These are phyloP conservation scores for Lissonota sp. DNA, from an alignment of 2,888 invertebrate species.

Conservation along the genomic window DNA sequence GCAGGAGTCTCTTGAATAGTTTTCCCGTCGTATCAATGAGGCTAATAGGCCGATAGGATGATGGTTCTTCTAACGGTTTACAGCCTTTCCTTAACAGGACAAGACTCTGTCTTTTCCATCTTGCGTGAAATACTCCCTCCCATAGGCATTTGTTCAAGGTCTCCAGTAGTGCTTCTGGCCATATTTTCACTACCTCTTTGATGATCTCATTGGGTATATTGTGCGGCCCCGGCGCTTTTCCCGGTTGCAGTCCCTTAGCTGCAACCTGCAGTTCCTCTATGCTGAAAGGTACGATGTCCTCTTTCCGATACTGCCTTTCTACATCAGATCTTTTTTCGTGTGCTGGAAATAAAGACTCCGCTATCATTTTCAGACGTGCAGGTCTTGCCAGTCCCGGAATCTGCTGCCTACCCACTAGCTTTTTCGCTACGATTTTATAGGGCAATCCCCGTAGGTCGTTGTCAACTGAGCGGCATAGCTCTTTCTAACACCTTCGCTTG, in stretches of 20 bases:
- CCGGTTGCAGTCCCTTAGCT: neutral
- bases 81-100: constrained; percentile 22
- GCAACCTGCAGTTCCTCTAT: constrained; percentile 13
- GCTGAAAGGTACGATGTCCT: neutral
- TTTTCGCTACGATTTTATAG: constrained; percentile 14
- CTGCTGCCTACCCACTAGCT: constrained; percentile 19
- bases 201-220: constrained; percentile 1
- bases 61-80: constrained; percentile 28
- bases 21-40: constrained; percentile 13
- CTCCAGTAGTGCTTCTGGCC: constrained; percentile 29
- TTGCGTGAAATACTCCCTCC: constrained; percentile 14
- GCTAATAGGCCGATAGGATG: constrained; percentile 28
- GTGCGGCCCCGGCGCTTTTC: constrained; percentile 26
- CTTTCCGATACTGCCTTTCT: neutral
- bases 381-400: constrained; percentile 36
- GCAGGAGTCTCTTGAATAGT: constrained; percentile 30
- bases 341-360: constrained; percentile 23
- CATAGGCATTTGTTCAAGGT: constrained; percentile 10
- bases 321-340: neutral
- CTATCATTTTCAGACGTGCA: constrained; percentile 4
- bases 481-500: constrained; percentile 44
- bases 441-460: constrained; percentile 54
- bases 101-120: constrained; percentile 30
- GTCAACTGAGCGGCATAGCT: constrained; percentile 29
- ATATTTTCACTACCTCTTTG: neutral